Evolutionary conservation across 2,797 vertebrate genomes (phyloP).

Genomic region (Momotus momota): DNA sequence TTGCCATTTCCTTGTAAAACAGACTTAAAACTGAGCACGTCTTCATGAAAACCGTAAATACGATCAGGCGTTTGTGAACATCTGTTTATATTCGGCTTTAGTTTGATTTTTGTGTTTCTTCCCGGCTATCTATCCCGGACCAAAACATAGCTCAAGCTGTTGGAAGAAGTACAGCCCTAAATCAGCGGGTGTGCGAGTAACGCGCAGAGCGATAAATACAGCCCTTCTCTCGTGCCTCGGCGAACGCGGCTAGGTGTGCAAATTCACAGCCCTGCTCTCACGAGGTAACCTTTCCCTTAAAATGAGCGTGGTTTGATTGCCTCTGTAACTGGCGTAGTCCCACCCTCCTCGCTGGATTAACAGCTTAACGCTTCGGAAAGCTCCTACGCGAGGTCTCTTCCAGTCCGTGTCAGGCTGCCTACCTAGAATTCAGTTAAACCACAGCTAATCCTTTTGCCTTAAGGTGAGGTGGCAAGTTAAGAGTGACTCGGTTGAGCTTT

Average conservation of each 20-base stretch:
- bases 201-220: neutral
- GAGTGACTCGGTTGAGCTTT: neutral
- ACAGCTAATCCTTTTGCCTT: neutral
- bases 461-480: neutral
- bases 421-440: neutral
- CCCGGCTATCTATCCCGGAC: neutral
- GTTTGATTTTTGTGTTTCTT: constrained; percentile 5
- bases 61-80: neutral
- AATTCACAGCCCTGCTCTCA: neutral
- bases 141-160: neutral
- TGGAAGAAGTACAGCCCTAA: neutral
- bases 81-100: neutral
- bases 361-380: neutral
- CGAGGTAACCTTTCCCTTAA: neutral
- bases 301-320: neutral
- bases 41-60: constrained; percentile 21
- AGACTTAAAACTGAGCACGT: neutral
- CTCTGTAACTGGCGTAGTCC: neutral
- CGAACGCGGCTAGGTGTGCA: neutral
- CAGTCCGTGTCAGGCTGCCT: neutral
- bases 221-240: neutral
- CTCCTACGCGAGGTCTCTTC: neutral
- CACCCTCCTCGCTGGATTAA: neutral
- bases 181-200: neutral
- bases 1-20: neutral